These are phyloP conservation scores for Colius striatus DNA, from an alignment of 2,113 vertebrate species.

Conservation along the genomic window DNA sequence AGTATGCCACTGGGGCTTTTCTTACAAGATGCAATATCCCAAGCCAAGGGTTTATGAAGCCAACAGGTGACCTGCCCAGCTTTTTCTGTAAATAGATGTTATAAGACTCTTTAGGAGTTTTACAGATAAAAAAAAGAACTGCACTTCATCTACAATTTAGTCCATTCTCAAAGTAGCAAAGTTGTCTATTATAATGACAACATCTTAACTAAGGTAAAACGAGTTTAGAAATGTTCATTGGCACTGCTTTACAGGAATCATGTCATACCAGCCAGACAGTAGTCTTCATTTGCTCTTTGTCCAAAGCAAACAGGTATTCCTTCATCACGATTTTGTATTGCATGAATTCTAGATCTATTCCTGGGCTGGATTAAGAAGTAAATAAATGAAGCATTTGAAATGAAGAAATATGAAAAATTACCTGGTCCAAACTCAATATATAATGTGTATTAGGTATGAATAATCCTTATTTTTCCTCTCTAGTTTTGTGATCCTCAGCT, in stretches of 20 bases:
- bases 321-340: neutral
- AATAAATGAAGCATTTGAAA: neutral
- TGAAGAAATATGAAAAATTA: neutral
- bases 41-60: neutral
- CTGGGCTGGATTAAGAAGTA: neutral
- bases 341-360: neutral
- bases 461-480: neutral
- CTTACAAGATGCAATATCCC: neutral
- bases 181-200: neutral
- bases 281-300: neutral
- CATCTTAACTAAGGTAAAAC: neutral
- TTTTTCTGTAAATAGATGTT: neutral
- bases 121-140: neutral
- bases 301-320: neutral
- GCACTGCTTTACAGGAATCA: neutral
- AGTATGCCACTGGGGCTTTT: neutral
- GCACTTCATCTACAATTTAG: neutral
- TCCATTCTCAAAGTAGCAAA: neutral
- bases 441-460: neutral
- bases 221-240: neutral
- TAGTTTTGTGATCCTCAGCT: neutral
- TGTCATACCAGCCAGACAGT: neutral
- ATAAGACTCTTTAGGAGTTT: neutral
- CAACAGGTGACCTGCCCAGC: neutral
- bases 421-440: neutral